Conservation (phyloP, 1,140 invertebrate genomes). For the Halesus radiatus region DNA sequence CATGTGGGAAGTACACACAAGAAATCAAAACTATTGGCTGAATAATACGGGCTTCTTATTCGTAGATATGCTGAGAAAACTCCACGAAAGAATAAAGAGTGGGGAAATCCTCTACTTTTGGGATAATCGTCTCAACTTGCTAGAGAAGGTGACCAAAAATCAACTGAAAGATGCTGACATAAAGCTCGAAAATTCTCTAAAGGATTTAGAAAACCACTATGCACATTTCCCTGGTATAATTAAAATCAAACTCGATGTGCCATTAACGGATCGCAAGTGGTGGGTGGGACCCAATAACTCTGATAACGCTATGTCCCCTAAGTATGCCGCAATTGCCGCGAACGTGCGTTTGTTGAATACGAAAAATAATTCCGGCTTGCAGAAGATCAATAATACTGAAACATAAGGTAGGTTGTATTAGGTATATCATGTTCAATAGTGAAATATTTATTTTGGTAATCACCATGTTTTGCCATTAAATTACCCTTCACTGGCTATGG, state of each 20-base stretch:
- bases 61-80: not conserved
- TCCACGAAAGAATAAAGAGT: not conserved
- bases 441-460: too few relatives aligned
- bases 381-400: too few relatives aligned
- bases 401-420: too few relatives aligned
- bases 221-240: too few relatives aligned
- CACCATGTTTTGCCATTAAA: too few relatives aligned
- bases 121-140: constrained; percentile 5
- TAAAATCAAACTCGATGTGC: too few relatives aligned
- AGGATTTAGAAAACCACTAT: not conserved
- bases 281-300: not conserved
- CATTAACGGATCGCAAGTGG: not conserved
- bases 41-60: not conserved
- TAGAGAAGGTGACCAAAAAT: not conserved
- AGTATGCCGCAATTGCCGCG: not conserved
- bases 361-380: too few relatives aligned
- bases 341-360: too few relatives aligned
- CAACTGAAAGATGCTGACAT: not conserved
- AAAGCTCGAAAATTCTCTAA: not conserved
- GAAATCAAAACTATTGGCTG: not conserved
- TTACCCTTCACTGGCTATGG: too few relatives aligned
- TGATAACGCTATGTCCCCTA: not conserved
- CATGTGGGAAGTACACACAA: not conserved
- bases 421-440: too few relatives aligned
- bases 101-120: not conserved